Percentiles rank a stretch among this genome's conserved stretches.
Conservation (phyloP, 2,888 invertebrate genomes). For the Hirtodrosophila cameraria region DNA sequence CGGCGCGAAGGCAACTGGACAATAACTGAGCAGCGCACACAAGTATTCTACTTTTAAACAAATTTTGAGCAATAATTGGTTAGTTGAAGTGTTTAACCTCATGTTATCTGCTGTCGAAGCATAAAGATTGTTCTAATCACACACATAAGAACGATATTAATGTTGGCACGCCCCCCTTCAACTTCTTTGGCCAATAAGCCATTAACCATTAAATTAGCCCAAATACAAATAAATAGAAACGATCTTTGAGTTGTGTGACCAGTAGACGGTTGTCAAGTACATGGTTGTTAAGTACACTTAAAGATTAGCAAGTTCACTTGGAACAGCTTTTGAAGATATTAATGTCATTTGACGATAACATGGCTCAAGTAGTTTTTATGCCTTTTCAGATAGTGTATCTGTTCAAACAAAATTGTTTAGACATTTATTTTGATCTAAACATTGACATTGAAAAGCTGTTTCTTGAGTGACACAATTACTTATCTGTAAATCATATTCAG, state of each 20-base stretch:
- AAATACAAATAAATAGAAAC: slow-evolving; percentile 43
- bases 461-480: not conserved
- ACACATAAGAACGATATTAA: not conserved
- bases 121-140: slow-evolving; percentile 64
- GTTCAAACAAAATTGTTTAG: too few relatives aligned
- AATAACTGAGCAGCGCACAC: slow-evolving; percentile 46
- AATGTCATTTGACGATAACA: slow-evolving; percentile 14
- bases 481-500: too few relatives aligned
- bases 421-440: too few relatives aligned
- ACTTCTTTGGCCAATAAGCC: slow-evolving; percentile 11
- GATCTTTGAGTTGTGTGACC: slow-evolving; percentile 16
- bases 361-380: not conserved
- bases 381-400: not conserved
- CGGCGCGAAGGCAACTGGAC: slow-evolving; percentile 45
- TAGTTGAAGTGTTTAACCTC: not conserved
- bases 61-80: slow-evolving; percentile 4
- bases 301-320: slow-evolving; percentile 24
- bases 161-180: not conserved
- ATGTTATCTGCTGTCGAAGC: slow-evolving; percentile 39
- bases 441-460: too few relatives aligned
- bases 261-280: slow-evolving; percentile 17
- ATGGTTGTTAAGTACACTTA: not conserved
- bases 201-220: not conserved
- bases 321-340: slow-evolving; percentile 7
- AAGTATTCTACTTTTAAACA: slow-evolving; percentile 49